Evolutionary conservation across 2,888 invertebrate genomes (phyloP).

Genomic region (Loripinus fragilis): DNA sequence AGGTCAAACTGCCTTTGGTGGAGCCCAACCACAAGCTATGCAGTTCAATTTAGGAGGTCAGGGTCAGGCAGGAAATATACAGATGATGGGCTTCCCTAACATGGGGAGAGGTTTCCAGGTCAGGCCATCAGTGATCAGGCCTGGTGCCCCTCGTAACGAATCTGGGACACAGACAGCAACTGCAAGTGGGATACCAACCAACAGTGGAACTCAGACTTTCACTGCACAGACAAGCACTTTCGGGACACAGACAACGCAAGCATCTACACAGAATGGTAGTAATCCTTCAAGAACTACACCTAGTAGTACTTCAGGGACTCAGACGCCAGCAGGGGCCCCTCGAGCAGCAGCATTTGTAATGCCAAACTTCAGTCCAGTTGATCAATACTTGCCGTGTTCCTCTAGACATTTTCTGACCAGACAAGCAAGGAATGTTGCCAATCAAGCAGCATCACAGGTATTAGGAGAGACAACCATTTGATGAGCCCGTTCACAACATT

Average conservation of each 20-base stretch:
- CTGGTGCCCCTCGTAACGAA: constrained; percentile 33
- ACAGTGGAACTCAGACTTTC: constrained; percentile 55
- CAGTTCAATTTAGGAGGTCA: constrained; percentile 49
- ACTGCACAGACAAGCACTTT: constrained; percentile 49
- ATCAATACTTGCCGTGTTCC: constrained; percentile 74
- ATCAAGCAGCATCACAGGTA: constrained; percentile 43
- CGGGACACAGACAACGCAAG: constrained; percentile 49
- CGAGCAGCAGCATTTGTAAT: constrained; percentile 54
- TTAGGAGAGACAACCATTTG: not conserved
- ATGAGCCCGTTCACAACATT: too few species aligned
- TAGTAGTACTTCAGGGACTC: constrained; percentile 48
- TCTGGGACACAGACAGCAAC: constrained; percentile 53
- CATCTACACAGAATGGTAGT: not conserved
- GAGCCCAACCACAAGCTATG: constrained; percentile 43
- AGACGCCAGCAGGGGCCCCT: constrained; percentile 47
- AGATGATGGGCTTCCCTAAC: constrained; percentile 19
- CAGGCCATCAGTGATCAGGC: constrained; percentile 21
- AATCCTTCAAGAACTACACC: not conserved
- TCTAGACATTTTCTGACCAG: constrained; percentile 71
- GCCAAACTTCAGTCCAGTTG: constrained; percentile 51
- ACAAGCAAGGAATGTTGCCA: constrained; percentile 56
- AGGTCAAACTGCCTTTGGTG: not conserved
- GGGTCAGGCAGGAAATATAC: constrained; percentile 25
- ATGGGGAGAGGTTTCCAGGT: constrained; percentile 31
- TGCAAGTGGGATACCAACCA: constrained; percentile 41